Evolutionary conservation across 1,140 invertebrate genomes (phyloP).

Genomic region (Lepidostoma basale): DNA sequence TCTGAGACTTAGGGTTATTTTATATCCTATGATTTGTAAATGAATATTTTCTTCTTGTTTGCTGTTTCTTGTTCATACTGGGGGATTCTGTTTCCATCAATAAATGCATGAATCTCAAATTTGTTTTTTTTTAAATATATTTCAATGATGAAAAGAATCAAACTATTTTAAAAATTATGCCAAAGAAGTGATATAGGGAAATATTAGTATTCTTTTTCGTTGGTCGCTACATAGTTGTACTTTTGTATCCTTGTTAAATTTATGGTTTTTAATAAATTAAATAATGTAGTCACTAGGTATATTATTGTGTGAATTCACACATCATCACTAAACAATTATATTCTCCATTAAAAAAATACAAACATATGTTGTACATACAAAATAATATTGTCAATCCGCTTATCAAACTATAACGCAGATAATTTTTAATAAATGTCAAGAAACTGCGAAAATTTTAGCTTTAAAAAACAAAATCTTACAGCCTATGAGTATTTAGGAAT

Average conservation of each 20-base stretch:
- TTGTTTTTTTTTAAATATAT: no score
- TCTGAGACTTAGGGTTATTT: no score
- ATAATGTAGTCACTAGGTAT: background rate
- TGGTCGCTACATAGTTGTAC: no score
- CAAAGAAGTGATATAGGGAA: no score
- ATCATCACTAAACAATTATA: background rate
- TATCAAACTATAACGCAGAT: background rate
- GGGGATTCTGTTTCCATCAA: no score
- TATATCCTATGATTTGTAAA: no score
- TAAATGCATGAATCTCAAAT: no score
- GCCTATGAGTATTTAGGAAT: constrained; percentile 20
- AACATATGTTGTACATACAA: background rate
- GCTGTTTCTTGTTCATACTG: no score
- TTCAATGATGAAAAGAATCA: no score
- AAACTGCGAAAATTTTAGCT: background rate
- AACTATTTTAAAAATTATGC: no score
- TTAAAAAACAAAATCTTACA: background rate
- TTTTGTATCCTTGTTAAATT: background rate
- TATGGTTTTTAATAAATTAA: background rate
- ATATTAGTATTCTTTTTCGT: no score
- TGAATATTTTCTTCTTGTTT: no score
- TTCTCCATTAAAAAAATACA: background rate
- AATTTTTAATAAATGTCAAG: background rate
- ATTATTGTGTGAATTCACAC: background rate
- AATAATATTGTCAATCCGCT: constrained; percentile 5